A percentile compares a stretch with the other conserved stretches of the same genome.
These are phyloP conservation scores for Drosophila cardini DNA, from an alignment of 1,140 invertebrate species.

Conservation along the genomic window DNA sequence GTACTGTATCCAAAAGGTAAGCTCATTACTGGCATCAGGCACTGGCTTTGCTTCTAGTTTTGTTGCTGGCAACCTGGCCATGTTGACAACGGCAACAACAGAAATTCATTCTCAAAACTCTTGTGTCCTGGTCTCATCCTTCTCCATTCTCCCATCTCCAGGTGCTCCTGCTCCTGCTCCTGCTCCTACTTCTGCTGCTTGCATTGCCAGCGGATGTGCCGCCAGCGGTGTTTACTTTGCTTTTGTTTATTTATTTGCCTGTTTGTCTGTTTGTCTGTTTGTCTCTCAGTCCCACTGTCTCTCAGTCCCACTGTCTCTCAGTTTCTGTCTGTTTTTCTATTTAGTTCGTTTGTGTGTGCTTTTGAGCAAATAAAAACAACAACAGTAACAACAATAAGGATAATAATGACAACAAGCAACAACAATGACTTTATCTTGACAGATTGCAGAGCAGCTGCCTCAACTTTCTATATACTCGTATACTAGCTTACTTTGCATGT, in stretches of 20 bases:
- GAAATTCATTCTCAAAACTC: neutral
- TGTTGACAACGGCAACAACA: constrained; percentile 57
- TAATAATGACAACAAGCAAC: constrained; percentile 72
- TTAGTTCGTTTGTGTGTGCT: constrained; percentile 34
- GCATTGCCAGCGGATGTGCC: constrained; percentile 69
- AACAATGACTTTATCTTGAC: constrained; percentile 81
- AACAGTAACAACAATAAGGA: constrained; percentile 73
- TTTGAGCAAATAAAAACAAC: constrained; percentile 62
- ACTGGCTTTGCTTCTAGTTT: no score
- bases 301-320: no score
- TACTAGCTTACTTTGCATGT: no score
- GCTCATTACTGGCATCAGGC: constrained; percentile 64
- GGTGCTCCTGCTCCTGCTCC: constrained; percentile 5
- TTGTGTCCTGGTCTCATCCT: constrained; percentile 29
- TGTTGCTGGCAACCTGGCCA: constrained; percentile 43
- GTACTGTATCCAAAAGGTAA: constrained; percentile 75
- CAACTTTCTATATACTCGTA: constrained; percentile 9
- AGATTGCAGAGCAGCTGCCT: constrained; percentile 66
- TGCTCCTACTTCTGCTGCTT: constrained; percentile 40
- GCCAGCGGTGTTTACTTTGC: constrained; percentile 74
- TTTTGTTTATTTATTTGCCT: constrained; percentile 76
- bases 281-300: neutral
- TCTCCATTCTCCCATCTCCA: neutral
- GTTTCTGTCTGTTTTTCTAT: constrained; percentile 54
- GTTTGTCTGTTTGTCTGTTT: constrained; percentile 51